Evolutionary conservation across 2,797 vertebrate genomes (phyloP).

Genomic region (Fundulus diaphanus): DNA sequence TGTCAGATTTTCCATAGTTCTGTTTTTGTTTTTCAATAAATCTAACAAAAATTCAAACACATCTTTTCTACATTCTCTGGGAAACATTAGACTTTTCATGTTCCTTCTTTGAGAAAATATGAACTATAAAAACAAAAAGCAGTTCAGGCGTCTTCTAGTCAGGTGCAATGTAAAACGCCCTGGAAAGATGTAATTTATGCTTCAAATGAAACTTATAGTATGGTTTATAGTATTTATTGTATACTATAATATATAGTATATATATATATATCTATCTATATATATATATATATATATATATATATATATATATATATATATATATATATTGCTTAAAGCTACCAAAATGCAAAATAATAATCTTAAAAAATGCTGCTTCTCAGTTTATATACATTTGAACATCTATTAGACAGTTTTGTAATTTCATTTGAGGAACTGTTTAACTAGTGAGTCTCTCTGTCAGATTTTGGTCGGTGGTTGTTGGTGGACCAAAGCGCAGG

Average conservation of each 20-base stretch:
- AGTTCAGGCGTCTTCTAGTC: background rate
- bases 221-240: background rate
- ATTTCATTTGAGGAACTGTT: background rate
- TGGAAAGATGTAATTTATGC: background rate
- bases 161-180: background rate
- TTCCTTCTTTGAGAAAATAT: background rate
- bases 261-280: too few relatives aligned
- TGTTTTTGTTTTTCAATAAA: background rate
- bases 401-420: too few relatives aligned
- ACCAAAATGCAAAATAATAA: background rate
- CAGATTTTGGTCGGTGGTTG: too few relatives aligned
- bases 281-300: too few relatives aligned
- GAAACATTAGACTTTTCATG: background rate
- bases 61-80: background rate
- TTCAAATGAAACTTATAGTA: background rate
- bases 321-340: background rate
- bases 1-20: background rate
- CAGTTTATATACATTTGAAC: too few relatives aligned
- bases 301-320: too few relatives aligned
- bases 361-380: too few relatives aligned
- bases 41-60: background rate
- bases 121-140: background rate
- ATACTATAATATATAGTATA: background rate
- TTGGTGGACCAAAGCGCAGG: too few relatives aligned
- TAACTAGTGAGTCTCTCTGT: too few relatives aligned